These are phyloP conservation scores for Vanessa atalanta DNA, from an alignment of 1,140 invertebrate genomes.

Conservation along the genomic window DNA sequence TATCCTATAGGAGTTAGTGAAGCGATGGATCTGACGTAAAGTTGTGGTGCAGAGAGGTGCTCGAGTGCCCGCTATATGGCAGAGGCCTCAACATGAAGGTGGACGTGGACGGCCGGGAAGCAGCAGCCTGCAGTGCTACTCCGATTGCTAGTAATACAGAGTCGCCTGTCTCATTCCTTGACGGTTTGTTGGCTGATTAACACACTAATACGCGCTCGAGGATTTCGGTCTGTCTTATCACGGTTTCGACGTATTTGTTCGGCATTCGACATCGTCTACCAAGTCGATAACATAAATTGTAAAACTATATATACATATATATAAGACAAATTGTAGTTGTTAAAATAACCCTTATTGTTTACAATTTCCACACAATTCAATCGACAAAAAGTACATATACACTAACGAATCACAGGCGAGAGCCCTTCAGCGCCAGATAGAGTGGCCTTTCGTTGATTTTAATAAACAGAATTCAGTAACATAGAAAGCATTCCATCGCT, in stretches of 20 bases:
- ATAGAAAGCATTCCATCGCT: neutral
- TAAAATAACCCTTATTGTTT: neutral
- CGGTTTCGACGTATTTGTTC: neutral
- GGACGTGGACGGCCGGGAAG: constrained; percentile 64
- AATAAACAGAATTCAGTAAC: neutral
- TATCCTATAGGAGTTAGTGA: neutral
- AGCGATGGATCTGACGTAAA: constrained; percentile 47
- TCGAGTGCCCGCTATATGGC: constrained; percentile 55
- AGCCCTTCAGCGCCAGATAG: neutral
- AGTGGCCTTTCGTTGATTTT: neutral
- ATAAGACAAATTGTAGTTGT: neutral
- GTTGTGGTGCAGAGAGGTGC: constrained; percentile 62
- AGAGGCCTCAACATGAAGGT: constrained; percentile 65
- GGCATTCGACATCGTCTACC: neutral
- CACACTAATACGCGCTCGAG: constrained; percentile 28
- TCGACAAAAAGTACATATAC: neutral
- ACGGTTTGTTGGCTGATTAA: constrained; percentile 68
- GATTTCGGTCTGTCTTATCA: constrained; percentile 32
- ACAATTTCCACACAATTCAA: neutral
- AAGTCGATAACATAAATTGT: no score
- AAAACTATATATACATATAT: neutral
- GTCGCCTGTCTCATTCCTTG: constrained; percentile 66
- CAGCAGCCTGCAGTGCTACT: constrained; percentile 48
- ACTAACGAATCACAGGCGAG: neutral
- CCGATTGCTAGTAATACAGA: constrained; percentile 68